A percentile compares a stretch with the other conserved stretches of the same genome.
These are phyloP conservation scores for Pteropus alecto DNA, from an alignment of 2,113 vertebrate genomes.

Conservation along the genomic window DNA sequence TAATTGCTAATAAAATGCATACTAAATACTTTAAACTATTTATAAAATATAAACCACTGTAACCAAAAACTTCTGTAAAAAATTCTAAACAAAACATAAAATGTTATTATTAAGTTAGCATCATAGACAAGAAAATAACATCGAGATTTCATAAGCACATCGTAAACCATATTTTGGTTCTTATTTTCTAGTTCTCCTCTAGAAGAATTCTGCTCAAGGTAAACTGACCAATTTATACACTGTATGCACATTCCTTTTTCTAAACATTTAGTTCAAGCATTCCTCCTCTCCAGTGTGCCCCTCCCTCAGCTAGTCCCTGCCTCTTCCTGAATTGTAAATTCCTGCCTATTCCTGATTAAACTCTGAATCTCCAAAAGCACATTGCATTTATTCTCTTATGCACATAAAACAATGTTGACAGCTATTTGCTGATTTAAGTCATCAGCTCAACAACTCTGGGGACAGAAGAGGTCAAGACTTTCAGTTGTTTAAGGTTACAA, in stretches of 20 bases:
- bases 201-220: neutral
- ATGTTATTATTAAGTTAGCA: neutral
- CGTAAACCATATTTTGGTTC: neutral
- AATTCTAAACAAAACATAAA: constrained; percentile 1
- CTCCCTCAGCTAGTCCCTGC: too few species aligned
- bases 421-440: neutral
- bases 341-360: neutral
- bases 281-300: neutral
- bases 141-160: neutral
- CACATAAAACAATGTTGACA: neutral
- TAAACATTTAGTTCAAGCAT: neutral
- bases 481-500: neutral
- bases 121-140: constrained; percentile 25
- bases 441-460: neutral
- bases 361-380: neutral
- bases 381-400: neutral
- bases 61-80: neutral
- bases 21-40: neutral
- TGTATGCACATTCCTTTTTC: neutral
- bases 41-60: neutral
- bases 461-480: neutral
- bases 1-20: neutral
- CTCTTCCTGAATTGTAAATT: neutral
- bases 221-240: neutral
- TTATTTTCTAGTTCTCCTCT: neutral